Percentiles rank a stretch among this genome's conserved stretches.
Conservation (phyloP, 2,113 vertebrate species). For the Manacus vitellinus region DNA sequence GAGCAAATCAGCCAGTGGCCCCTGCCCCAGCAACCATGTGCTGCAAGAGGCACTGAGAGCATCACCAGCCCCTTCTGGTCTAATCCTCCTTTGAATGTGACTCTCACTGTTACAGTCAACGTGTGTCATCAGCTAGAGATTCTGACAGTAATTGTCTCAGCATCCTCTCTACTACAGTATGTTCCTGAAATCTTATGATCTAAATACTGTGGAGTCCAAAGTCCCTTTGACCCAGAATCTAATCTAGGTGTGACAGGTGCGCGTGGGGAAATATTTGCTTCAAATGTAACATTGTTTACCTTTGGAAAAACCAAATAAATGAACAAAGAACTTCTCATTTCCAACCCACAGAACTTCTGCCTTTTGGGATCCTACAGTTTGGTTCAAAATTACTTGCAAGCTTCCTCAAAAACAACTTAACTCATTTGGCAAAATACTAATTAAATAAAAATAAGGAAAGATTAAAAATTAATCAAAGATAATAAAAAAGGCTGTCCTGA, state of each 20-base stretch:
- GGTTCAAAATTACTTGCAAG: not conserved
- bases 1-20: not conserved
- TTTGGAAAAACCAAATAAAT: not conserved
- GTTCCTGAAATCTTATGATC: not conserved
- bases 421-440: not conserved
- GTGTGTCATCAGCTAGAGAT: not conserved
- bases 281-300: not conserved
- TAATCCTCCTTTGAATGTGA: not conserved
- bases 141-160: not conserved
- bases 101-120: not conserved
- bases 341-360: not conserved
- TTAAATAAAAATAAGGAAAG: not conserved
- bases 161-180: not conserved
- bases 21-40: not conserved
- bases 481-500: not conserved
- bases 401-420: not conserved
- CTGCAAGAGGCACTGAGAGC: fast-evolving
- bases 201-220: fast-evolving
- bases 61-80: not conserved
- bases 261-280: not conserved
- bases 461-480: not conserved
- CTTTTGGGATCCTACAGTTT: not conserved
- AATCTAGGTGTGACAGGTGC: not conserved
- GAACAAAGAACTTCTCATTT: not conserved
- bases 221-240: not conserved